Base-by-base conservation (phyloP, 2,797 vertebrate species). In the Danio jaintianensis region DNA sequence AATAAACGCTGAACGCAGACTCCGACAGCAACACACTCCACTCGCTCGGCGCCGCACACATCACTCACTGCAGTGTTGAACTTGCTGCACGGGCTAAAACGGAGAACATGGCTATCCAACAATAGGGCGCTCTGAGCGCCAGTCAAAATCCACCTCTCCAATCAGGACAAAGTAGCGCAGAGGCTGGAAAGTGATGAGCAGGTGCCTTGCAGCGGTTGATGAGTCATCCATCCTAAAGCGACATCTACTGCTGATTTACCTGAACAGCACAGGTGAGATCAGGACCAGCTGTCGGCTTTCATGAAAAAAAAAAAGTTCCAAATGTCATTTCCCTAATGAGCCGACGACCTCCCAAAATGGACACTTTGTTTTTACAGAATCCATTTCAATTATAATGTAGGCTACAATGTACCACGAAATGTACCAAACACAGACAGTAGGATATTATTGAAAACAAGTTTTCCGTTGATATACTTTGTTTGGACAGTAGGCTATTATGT, bases 221-320 rank as follows among this genome's bases (percentile, higher is more conserved):
- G 50, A 72, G 48, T 48, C 48, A 55, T 48, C 11, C 6, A 80
- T 29, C 7, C 18, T 67, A 42, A 36, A 64, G 78, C 78, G 83
- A 71, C 80, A 75, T 38, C 83, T 52, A 43, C 59, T 16, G 74
- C 18, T 7, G 16, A 53, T 22, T 43, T 58, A 53, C 29, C 4
- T 47, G 38, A 63, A 18, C 29, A 16, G 58, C 13, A 38, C 38
- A 22, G 58, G 22, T 15, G 6, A 38, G 6, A 38, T 15, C 11
- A 29, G 12, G 11, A 6, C 20, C 13, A 2, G 5, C 12, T 22
- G 53, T 56, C n/a, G n/a, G n/a, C n/a, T n/a, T n/a, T n/a, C n/a
- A n/a, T n/a, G n/a, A n/a, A n/a, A n/a, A 29, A n/a, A n/a, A n/a
- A n/a, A 29, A 29, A 29, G 29, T 29, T 29, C 29, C 29, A 29